Evolutionary conservation across 2,888 invertebrate genomes (phyloP), one percentile per base, ranked within the genome.

Genomic region (Caenorhabditis parvicauda): DNA sequence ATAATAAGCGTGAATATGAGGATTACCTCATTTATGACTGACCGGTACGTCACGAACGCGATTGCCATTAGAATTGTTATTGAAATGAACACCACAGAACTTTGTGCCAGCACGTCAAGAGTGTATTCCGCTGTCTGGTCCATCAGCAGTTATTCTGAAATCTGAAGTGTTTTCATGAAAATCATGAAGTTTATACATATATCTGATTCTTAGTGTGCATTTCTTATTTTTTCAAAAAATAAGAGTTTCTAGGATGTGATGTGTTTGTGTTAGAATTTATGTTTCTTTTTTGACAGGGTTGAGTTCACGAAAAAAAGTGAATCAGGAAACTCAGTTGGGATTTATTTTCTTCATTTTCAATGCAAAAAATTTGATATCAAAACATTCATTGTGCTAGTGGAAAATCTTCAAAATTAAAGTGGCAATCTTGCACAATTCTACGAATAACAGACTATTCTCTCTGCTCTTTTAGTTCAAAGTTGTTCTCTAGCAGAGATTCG

Each of bases 41-140:
- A 67, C 67, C 67, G 39, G 55, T 67, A 67, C 19, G 60, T 52
- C 9, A 63, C 56, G 52, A 67, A 60, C 12, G 44, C 45, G 6
- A 56, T 50, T 2, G 61, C 46, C 43, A 67, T 48, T 6, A 59
- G 45, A 9, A 67, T 55, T 2, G 60, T 35, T 5, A 67, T 21
- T n/a, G 60, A 50, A 4, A 67, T 63, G 45, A 67, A 60, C n/a
- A 59, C 47, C 1, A 67, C 60, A 29, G 63, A 57, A 32, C 63
- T 51, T 39, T 67, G 63, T 24, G 64, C 39, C 39, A 67, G 41
- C 45, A 64, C 48, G 39, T 67, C 67, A 41, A 63, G 44, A 3
- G 67, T 56, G 19, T 64, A 54, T n/a, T 63, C 55, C 4, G 67
- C 49, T 2, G 49, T 46, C 1, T 41, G 35, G 42, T 67, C 64